Conservation (phyloP, 2,113 vertebrate species). For the Carollia perspicillata region DNA sequence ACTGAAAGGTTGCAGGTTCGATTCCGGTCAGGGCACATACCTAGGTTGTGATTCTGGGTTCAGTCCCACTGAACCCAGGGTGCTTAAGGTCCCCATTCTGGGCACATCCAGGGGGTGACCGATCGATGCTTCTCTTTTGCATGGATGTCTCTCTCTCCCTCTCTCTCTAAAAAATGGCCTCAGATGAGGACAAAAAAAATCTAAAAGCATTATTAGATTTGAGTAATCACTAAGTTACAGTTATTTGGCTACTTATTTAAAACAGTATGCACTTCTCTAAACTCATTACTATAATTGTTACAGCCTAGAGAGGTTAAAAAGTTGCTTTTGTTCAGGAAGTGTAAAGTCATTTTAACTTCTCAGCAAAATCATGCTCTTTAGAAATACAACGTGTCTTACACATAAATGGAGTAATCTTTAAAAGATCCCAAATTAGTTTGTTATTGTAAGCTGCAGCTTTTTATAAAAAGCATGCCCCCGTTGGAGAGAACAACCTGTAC, state of each 20-base stretch:
- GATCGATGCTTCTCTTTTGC: too few relatives aligned
- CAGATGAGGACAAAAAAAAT: background rate
- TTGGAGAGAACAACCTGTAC: background rate
- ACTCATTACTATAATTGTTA: background rate
- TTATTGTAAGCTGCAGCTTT: background rate
- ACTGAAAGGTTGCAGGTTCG: too few relatives aligned
- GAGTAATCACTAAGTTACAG: background rate
- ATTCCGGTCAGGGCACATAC: too few relatives aligned
- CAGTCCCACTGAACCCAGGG: too few relatives aligned
- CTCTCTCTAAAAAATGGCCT: too few relatives aligned
- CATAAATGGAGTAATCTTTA: background rate
- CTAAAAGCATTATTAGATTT: constrained; percentile 7
- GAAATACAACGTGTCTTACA: background rate
- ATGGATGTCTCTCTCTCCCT: too few relatives aligned
- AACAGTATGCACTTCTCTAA: background rate
- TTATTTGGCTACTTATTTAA: constrained; percentile 23
- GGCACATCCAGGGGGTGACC: too few relatives aligned
- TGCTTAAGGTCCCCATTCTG: too few relatives aligned
- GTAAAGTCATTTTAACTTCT: background rate
- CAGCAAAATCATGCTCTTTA: background rate
- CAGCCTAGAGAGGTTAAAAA: background rate
- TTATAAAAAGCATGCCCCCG: background rate
- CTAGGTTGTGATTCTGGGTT: too few relatives aligned
- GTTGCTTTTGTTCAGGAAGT: background rate
- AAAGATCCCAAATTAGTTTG: background rate